A percentile compares a stretch with the other conserved stretches of the same genome.
Evolutionary conservation across 2,888 invertebrate genomes (phyloP).

Genomic region (Amphipyra berbera): DNA sequence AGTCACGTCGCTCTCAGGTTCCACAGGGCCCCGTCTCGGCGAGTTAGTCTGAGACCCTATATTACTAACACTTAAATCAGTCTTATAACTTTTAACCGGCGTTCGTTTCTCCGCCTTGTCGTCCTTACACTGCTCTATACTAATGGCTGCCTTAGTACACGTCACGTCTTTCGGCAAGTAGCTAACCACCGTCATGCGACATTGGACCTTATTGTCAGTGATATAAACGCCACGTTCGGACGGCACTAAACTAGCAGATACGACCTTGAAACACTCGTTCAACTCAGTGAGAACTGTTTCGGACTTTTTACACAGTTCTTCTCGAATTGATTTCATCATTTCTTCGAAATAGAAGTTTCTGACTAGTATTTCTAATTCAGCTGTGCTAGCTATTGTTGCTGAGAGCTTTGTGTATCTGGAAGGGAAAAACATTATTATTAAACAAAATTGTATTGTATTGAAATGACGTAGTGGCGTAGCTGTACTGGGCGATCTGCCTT

Average conservation of each 20-base stretch:
- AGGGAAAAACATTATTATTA: constrained; percentile 24
- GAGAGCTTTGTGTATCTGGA: constrained; percentile 93
- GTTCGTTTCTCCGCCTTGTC: constrained; percentile 75
- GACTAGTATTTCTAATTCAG: constrained; percentile 93
- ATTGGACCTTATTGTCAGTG: constrained; percentile 83
- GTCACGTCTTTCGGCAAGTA: constrained; percentile 91
- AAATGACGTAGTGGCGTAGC: no score
- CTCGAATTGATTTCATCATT: constrained; percentile 92
- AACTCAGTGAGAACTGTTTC: constrained; percentile 88
- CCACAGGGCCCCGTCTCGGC: constrained; percentile 74
- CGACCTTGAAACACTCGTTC: constrained; percentile 89
- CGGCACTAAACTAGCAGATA: constrained; percentile 88
- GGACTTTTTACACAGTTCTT: constrained; percentile 78
- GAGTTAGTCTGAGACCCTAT: constrained; percentile 74
- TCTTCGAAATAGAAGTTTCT: constrained; percentile 95
- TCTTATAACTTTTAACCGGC: constrained; percentile 84
- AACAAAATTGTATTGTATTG: not conserved
- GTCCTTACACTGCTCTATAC: constrained; percentile 90
- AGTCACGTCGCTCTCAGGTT: constrained; percentile 69
- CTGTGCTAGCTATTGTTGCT: constrained; percentile 94
- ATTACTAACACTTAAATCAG: constrained; percentile 84
- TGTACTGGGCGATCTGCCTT: no score
- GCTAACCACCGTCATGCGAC: constrained; percentile 79
- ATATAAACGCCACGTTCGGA: constrained; percentile 88
- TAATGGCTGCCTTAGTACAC: constrained; percentile 91